These are phyloP conservation scores for Daktulosphaira vitifoliae DNA, from an alignment of 1,140 invertebrate genomes.

Conservation along the genomic window DNA sequence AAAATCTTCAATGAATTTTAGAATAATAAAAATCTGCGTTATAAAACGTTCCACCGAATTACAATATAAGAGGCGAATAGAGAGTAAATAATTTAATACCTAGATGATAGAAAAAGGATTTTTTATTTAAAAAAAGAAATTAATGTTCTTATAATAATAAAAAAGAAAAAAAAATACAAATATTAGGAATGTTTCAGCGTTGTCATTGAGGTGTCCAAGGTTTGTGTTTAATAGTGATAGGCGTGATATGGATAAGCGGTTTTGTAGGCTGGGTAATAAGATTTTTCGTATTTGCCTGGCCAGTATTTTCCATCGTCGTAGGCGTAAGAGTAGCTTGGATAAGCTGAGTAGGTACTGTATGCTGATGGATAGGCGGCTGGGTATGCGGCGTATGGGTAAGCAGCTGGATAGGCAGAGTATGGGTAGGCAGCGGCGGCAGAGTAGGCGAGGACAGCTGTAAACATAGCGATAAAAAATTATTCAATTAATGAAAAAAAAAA, in stretches of 20 bases:
- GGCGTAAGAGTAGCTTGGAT: slow-evolving; percentile 34
- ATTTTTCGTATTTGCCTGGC: slow-evolving; percentile 38
- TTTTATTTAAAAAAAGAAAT: too few relatives aligned
- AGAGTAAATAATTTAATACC: too few relatives aligned
- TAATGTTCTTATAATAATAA: too few relatives aligned
- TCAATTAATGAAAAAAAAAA: background rate
- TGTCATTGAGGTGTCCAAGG: too few relatives aligned
- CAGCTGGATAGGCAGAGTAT: slow-evolving; percentile 20
- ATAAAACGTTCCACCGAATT: too few relatives aligned
- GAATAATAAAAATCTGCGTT: too few relatives aligned
- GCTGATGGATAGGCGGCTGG: slow-evolving; percentile 30
- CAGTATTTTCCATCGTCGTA: slow-evolving; percentile 39
- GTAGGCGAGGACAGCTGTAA: slow-evolving; percentile 15
- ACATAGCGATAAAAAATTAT: too few relatives aligned
- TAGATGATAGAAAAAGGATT: too few relatives aligned
- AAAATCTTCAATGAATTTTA: too few relatives aligned
- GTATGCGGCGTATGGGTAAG: slow-evolving; percentile 32
- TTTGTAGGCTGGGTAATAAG: slow-evolving; percentile 14
- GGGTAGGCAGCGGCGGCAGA: slow-evolving; percentile 20
- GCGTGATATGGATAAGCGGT: background rate
- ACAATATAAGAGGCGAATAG: too few relatives aligned
- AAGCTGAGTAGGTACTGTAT: slow-evolving; percentile 31
- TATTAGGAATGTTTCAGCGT: too few relatives aligned
- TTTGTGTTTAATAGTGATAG: slow-evolving; percentile 12
- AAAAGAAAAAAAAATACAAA: too few relatives aligned